Evolutionary conservation across 2,113 vertebrate genomes (phyloP).

Genomic region (Epinephelus moara): DNA sequence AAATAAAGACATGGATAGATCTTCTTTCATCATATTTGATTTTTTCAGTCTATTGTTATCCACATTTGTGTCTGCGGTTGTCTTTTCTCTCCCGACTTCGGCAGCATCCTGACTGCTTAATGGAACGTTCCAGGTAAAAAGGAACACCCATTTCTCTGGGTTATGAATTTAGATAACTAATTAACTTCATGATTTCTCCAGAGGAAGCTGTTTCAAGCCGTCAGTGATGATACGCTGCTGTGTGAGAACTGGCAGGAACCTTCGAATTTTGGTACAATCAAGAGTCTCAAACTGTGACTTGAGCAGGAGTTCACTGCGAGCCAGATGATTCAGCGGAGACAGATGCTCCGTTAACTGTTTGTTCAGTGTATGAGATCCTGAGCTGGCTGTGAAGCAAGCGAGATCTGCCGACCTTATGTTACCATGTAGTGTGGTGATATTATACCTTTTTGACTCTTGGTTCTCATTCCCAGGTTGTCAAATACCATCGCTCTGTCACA

Average conservation of each 20-base stretch:
- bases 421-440: not conserved
- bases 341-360: constrained; percentile 1
- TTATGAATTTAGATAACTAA: constrained; percentile 42
- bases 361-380: not conserved
- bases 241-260: constrained; percentile 3
- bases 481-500: no score
- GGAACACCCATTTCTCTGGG: constrained; percentile 34
- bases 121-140: constrained; percentile 12
- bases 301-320: not conserved
- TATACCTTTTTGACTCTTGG: not conserved
- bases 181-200: constrained; percentile 33
- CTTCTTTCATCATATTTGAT: not conserved
- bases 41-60: not conserved
- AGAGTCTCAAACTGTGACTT: constrained; percentile 28
- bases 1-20: not conserved
- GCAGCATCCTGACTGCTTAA: not conserved
- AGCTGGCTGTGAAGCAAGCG: not conserved
- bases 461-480: no score
- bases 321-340: not conserved
- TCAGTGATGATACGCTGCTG: not conserved
- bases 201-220: constrained; percentile 15
- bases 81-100: not conserved
- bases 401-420: not conserved
- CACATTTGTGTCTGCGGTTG: not conserved
- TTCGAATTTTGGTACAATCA: constrained; percentile 16